Base-by-base conservation (phyloP, 2,797 vertebrate genomes). In the Esox lucius region DNA sequence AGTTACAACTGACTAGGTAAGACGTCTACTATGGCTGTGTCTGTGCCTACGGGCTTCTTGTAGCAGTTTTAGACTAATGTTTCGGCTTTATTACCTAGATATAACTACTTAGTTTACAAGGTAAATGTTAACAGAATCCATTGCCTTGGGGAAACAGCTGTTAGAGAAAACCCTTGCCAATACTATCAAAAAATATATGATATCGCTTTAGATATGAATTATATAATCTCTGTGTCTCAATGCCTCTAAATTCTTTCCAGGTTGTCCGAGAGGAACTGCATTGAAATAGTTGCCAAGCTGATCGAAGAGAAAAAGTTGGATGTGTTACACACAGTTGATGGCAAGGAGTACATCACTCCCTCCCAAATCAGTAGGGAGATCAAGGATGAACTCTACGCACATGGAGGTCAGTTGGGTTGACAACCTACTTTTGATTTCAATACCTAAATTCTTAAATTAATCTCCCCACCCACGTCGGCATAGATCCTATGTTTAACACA, bases 281-380 rank as follows among this genome's bases (percentile, higher is more conserved):
- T 99, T 80, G 98, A 99, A 86, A 97, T 99, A 6, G 96, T 99
- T 48, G 87, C 92, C 13, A 98, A 97, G 73, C 79, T 99, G 78
- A 93, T 98, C 0, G 92, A 94, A 5, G 96, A 98, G 16, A 97
- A 96, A 87, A 95, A 96, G 83, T 79, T 99, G 87, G 97, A 99
- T 68, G 97, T 99, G 75, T 95, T 98, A 77, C 96, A 99, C 88
- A 99, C 98, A 0, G 92, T 98, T 19, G 98, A 99, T 81, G 98
- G 98, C 2, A 99, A 99, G 78, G 97, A 99, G 81, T 98, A 96
- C 85, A 92, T 99, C 83, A 99, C 97, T 67, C 96, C 97, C 9
- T 90, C 94, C 0, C 98, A 98, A 77, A 97, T 99, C 83, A 94
- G 76, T 86, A 94, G 87, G 74, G 98, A 99, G 89, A 96, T 98